Evolutionary conservation across 2,113 vertebrate genomes (phyloP).

Genomic region (Cacatua alba): DNA sequence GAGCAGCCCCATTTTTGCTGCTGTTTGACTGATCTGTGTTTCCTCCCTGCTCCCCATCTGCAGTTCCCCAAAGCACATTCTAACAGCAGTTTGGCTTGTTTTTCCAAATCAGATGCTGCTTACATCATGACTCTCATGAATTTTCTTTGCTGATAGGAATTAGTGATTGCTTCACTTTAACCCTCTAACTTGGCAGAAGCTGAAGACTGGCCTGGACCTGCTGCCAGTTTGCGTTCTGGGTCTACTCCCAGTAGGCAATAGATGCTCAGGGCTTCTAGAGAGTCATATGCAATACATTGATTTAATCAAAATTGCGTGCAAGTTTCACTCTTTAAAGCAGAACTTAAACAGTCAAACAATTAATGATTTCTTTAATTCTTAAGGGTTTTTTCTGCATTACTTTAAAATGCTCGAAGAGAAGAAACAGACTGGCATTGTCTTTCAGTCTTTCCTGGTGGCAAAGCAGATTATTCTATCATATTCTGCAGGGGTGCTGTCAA

Average conservation of each 20-base stretch:
- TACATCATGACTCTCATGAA: neutral
- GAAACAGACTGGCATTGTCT: neutral
- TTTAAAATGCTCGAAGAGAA: neutral
- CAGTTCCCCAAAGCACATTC: neutral
- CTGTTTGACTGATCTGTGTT: neutral
- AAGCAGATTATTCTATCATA: slow-evolving; percentile 43
- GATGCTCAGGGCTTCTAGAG: neutral
- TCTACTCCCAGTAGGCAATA: neutral
- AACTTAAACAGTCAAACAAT: neutral
- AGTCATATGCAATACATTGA: neutral
- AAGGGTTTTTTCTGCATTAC: neutral
- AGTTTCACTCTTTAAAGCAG: neutral
- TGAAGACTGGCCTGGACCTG: neutral
- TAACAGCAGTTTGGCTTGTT: neutral
- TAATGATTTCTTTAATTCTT: neutral
- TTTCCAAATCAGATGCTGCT: neutral
- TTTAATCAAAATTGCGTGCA: neutral
- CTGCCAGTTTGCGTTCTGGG: neutral
- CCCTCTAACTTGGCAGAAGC: neutral
- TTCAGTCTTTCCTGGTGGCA: neutral
- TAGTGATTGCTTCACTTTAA: neutral
- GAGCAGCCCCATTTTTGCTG: neutral
- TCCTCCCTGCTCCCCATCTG: neutral
- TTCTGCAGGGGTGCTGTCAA: slow-evolving; percentile 61
- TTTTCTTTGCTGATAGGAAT: neutral